Conservation (phyloP, 1,140 invertebrate species). For the Meloidogyne exigua region DNA sequence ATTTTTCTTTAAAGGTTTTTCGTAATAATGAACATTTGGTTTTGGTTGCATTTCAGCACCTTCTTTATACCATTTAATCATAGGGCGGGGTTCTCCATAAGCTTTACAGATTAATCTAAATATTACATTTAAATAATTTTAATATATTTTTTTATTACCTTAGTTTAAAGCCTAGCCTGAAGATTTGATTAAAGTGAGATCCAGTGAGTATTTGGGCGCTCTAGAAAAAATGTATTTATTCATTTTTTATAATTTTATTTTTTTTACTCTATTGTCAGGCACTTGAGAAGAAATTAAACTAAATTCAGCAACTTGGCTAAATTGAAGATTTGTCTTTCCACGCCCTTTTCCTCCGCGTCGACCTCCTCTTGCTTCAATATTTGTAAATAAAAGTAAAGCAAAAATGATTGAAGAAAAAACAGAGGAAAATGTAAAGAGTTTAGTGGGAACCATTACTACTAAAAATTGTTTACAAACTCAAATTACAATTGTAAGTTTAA, state of each 20-base stretch:
- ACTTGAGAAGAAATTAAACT: conserved; percentile 57
- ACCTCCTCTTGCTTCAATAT: conserved; percentile 54
- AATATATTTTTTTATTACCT: neutral
- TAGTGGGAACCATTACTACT: neutral
- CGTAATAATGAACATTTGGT: conserved; percentile 60
- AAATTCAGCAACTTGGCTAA: conserved; percentile 63
- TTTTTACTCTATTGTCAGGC: conserved; percentile 60
- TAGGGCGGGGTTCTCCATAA: conserved; percentile 46
- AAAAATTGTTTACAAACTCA: neutral
- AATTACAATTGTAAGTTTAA: conserved; percentile 2
- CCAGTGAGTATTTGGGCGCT: conserved; percentile 62
- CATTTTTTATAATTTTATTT: neutral
- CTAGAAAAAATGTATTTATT: conserved; percentile 37
- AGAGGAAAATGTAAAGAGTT: neutral
- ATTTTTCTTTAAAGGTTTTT: conserved; percentile 53
- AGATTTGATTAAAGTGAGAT: conserved; percentile 58
- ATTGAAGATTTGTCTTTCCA: conserved; percentile 62
- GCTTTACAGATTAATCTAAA: conserved; percentile 54
- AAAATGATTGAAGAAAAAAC: neutral
- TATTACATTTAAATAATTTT: neutral
- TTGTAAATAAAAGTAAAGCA: neutral
- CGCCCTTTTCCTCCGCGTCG: conserved; percentile 61
- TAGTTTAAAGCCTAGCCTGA: conserved; percentile 61
- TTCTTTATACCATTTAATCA: conserved; percentile 62
- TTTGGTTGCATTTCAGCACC: conserved; percentile 62